phyloP scores from a whole-genome alignment of 2,888 invertebrate genomes.

The Athripsodes cinereus region DNA sequence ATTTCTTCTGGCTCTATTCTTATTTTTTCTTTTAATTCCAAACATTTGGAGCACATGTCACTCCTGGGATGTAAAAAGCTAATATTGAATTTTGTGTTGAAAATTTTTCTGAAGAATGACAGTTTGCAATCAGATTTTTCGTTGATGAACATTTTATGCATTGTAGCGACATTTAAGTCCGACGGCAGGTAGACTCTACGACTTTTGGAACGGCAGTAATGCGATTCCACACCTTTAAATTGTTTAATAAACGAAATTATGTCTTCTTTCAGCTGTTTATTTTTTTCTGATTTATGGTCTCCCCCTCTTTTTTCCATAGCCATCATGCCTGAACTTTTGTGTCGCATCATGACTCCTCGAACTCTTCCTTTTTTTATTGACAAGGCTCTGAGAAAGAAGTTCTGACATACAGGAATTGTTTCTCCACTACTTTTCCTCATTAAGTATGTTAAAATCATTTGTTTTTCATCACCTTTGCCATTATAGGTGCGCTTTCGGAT shows the following conservation, averaged over 20 bases:
- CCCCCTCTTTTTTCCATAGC: slow-evolving; percentile 14
- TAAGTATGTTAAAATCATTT: slow-evolving; percentile 4
- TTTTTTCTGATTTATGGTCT: slow-evolving; percentile 10
- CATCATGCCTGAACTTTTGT: slow-evolving; percentile 5
- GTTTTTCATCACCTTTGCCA: slow-evolving; percentile 4
- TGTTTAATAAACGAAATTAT: slow-evolving; percentile 6
- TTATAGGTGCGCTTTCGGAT: too few relatives aligned
- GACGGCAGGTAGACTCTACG: slow-evolving; percentile 10
- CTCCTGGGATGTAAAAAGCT: slow-evolving; percentile 29
- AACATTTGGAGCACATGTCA: slow-evolving; percentile 31
- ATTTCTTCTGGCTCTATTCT: slow-evolving; percentile 28
- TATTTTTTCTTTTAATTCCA: slow-evolving; percentile 29
- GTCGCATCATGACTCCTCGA: slow-evolving; percentile 6
- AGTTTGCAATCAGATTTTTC: slow-evolving; percentile 7
- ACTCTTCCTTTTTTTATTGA: slow-evolving; percentile 6
- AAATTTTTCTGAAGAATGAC: slow-evolving; percentile 29
- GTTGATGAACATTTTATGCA: slow-evolving; percentile 5
- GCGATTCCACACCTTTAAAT: slow-evolving; percentile 2
- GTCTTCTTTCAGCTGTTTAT: neutral
- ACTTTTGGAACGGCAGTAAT: too few relatives aligned
- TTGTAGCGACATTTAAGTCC: slow-evolving; percentile 1
- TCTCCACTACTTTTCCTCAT: slow-evolving; percentile 2
- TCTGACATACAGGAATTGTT: slow-evolving; percentile 6
- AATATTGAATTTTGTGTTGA: slow-evolving; percentile 29
- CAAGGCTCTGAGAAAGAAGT: slow-evolving; percentile 6